Percentiles rank a stretch among this genome's conserved stretches.
These are phyloP conservation scores for Amorpha juglandis DNA, from an alignment of 2,888 invertebrate species.

Conservation along the genomic window DNA sequence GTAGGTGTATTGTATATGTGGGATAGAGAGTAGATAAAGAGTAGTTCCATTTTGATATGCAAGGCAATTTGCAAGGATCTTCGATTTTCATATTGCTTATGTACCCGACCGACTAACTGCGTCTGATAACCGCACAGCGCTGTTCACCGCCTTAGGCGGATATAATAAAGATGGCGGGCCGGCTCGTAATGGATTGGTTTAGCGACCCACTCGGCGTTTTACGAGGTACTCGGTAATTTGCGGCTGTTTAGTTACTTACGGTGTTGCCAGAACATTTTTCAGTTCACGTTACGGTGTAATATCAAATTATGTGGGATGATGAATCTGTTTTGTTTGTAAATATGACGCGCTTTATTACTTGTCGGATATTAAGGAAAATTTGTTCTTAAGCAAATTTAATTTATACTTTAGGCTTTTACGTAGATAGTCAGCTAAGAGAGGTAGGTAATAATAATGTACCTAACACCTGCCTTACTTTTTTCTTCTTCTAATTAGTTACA, in stretches of 20 bases:
- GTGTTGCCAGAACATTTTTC: conserved; percentile 13
- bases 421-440: too few relatives aligned
- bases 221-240: conserved; percentile 30
- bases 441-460: too few relatives aligned
- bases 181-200: conserved; percentile 54
- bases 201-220: conserved; percentile 31
- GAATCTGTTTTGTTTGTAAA: not conserved
- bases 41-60: too few relatives aligned
- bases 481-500: too few relatives aligned
- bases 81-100: too few relatives aligned
- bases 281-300: conserved; percentile 7
- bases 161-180: conserved; percentile 42
- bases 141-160: conserved; percentile 32
- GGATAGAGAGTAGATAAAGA: too few relatives aligned
- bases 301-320: not conserved
- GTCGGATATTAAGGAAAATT: not conserved
- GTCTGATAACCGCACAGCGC: not conserved
- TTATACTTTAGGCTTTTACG: not conserved
- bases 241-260: conserved; percentile 24
- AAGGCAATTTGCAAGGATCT: too few relatives aligned
- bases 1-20: too few relatives aligned
- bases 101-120: not conserved
- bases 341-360: not conserved
- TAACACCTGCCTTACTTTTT: too few relatives aligned
- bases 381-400: not conserved